Evolutionary conservation across 2,888 invertebrate genomes (phyloP).

Genomic region (Deilephila porcellus): DNA sequence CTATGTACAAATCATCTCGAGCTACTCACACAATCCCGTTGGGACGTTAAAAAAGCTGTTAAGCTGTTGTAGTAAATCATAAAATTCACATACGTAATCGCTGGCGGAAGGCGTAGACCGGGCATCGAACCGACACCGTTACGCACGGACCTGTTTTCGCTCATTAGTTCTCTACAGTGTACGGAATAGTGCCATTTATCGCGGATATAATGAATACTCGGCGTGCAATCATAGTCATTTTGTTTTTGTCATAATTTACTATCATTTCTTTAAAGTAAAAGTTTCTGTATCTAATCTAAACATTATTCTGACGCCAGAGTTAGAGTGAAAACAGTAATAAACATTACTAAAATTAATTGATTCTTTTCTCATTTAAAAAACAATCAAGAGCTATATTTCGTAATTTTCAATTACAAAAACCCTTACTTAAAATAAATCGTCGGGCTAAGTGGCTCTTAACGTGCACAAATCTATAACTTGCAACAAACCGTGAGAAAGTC

Average conservation of each 20-base stretch:
- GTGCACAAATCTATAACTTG: not conserved
- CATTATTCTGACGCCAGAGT: not conserved
- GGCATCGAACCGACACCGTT: constrained; percentile 37
- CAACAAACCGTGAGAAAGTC: constrained; percentile 31
- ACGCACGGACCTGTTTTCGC: constrained; percentile 33
- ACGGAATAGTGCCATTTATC: constrained; percentile 24
- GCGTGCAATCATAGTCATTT: constrained; percentile 11
- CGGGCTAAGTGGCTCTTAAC: not conserved
- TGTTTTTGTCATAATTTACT: not conserved
- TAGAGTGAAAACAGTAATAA: not conserved
- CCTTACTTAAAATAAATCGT: not conserved
- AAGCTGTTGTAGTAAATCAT: constrained; percentile 7
- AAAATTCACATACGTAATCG: constrained; percentile 14
- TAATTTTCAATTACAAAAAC: not conserved
- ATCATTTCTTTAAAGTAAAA: constrained; percentile 5
- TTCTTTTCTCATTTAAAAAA: not conserved
- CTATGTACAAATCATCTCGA: not conserved
- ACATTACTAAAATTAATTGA: not conserved
- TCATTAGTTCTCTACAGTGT: constrained; percentile 25
- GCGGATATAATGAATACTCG: constrained; percentile 20
- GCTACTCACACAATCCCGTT: constrained; percentile 1
- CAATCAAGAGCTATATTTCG: not conserved
- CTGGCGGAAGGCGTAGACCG: constrained; percentile 28
- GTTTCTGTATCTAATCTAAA: not conserved
- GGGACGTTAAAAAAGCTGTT: not conserved